Base-by-base conservation (phyloP, 2,113 vertebrate genomes). In the Trochalopteron elliotii region DNA sequence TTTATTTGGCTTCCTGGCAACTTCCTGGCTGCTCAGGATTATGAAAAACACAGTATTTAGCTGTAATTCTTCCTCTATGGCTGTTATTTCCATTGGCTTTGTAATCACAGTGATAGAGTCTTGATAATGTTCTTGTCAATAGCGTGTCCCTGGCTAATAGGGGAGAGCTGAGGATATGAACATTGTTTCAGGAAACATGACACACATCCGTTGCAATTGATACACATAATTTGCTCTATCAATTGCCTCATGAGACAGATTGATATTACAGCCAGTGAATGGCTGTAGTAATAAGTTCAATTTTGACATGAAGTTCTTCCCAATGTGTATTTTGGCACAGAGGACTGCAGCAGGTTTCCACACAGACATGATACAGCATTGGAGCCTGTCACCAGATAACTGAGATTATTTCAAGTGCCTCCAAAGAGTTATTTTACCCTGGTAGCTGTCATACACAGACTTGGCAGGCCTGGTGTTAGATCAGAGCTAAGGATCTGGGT, bases 301-400 rank as follows among this genome's bases (percentile, higher is more conserved):
- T 83, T 94, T 80, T 74, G n/a, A 27, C 27, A 12, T 13, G 9
- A 71, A 59, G 5, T 57, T 86, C 39, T 42, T 72, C 82, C 63
- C 88, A 85, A 57, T 27, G 14, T 30, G 20, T 64, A 15, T 59
- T 85, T 57, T 91, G 82, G 78, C 45, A 49, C 61, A 28, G 15
- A 15, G 40, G 37, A 22, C 65, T 59, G 17, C 14, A 64, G 39
- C 33, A 87, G 7, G 37, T 57, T 91, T 83, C 71, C 53, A 55
- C 35, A n/a, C 22, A 37, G 39, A 30, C 0, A 1, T 12, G 25
- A 18, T 20, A 10, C 0, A 18, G 57, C 14, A 68, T 35, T 31
- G 40, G 63, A 53, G 15, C 13, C n/a, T 3, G 1, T 50, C 63
- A 45, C 24, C 60, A 70, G n/a, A 63, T 35, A 81, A 33, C 35